Conservation (phyloP, 2,113 vertebrate genomes). For the Gnathonemus longibarbis region DNA sequence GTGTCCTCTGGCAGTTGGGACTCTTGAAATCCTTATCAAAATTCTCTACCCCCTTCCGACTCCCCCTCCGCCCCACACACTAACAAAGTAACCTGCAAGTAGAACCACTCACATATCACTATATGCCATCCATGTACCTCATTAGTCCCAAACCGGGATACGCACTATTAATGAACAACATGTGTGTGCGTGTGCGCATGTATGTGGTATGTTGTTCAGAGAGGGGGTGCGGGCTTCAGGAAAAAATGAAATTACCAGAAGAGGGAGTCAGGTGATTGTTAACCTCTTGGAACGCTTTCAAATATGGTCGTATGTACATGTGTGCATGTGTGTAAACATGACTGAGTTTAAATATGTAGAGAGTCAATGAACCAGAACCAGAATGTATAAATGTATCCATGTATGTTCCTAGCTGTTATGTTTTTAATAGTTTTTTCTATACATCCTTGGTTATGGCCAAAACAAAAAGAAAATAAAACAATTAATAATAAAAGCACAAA, state of each 20-base stretch:
- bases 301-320: slow-evolving; percentile 45
- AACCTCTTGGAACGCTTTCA: slow-evolving; percentile 54
- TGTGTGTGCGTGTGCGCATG: background rate
- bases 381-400: background rate
- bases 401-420: background rate
- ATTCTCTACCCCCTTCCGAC: background rate
- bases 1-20: background rate
- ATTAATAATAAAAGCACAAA: slow-evolving; percentile 11
- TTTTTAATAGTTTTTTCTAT: slow-evolving; percentile 11
- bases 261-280: slow-evolving; percentile 54
- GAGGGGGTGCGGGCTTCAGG: background rate
- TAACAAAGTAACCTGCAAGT: background rate
- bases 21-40: background rate
- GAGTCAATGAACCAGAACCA: slow-evolving; percentile 6
- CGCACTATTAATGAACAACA: background rate
- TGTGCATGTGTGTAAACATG: slow-evolving; percentile 49
- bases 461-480: slow-evolving; percentile 7
- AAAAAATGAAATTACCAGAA: slow-evolving; percentile 39
- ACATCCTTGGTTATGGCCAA: slow-evolving; percentile 27
- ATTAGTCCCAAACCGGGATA: background rate
- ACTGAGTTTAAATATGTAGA: slow-evolving; percentile 41
- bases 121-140: background rate
- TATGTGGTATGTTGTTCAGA: background rate
- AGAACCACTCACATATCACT: background rate
- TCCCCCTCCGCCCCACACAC: background rate